Evolutionary conservation across 2,797 vertebrate genomes (phyloP).

Genomic region (Sebastes trivittatus): DNA sequence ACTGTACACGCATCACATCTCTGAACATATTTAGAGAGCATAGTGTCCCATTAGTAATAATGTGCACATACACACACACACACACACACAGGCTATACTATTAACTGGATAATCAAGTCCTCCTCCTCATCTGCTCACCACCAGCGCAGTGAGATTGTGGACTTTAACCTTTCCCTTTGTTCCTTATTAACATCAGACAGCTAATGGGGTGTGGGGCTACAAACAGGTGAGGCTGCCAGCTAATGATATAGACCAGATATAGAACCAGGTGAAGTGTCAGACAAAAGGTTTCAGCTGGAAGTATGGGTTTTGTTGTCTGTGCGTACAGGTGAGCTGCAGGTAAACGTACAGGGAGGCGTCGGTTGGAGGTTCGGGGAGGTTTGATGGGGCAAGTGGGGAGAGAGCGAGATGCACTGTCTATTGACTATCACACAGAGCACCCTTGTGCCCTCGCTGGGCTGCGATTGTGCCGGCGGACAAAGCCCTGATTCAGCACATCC

Average conservation of each 20-base stretch:
- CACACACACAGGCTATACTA: constrained; percentile 35
- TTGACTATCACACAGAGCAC: constrained; percentile 83
- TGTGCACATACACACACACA: constrained; percentile 9
- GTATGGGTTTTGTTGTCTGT: constrained; percentile 4
- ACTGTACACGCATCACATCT: constrained; percentile 47
- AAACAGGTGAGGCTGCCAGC: constrained; percentile 61
- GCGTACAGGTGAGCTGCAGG: constrained; percentile 70
- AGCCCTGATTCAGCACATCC: constrained; percentile 87
- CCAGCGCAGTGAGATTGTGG: constrained; percentile 47
- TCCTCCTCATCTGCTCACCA: constrained; percentile 55
- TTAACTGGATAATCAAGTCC: constrained; percentile 68
- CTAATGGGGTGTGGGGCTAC: constrained; percentile 66
- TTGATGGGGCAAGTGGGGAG: constrained; percentile 55
- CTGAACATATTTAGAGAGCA: constrained; percentile 11
- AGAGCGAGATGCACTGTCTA: constrained; percentile 77
- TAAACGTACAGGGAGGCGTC: constrained; percentile 49
- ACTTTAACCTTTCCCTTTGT: constrained; percentile 77
- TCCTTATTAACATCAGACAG: constrained; percentile 64
- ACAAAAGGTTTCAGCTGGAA: constrained; percentile 18
- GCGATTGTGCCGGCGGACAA: constrained; percentile 84
- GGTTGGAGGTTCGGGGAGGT: constrained; percentile 31
- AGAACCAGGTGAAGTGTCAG: not conserved
- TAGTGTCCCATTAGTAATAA: constrained; percentile 38
- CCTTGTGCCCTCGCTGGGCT: constrained; percentile 84
- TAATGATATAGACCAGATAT: constrained; percentile 42